These are phyloP conservation scores for Oeneis ivallda DNA, from an alignment of 2,888 invertebrate species.

Conservation along the genomic window DNA sequence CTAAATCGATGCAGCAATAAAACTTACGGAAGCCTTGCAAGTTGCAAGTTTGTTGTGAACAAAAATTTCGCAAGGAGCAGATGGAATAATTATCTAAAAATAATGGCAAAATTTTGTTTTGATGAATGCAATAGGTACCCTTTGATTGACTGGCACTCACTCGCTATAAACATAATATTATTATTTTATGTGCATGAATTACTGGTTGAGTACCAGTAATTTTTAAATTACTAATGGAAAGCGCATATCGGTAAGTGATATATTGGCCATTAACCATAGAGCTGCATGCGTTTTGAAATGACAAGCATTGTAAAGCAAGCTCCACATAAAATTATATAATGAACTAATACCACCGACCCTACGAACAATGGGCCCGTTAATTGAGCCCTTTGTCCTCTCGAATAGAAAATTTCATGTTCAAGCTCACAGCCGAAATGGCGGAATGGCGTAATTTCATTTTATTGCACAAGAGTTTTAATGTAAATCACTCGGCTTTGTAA, in stretches of 20 bases:
- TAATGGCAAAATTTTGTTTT: no score
- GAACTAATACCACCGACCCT: conserved; percentile 66
- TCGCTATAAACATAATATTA: no score
- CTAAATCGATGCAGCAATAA: background rate
- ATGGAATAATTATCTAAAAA: no score
- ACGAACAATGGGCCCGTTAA: conserved; percentile 74
- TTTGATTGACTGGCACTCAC: no score
- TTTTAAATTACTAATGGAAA: conserved; percentile 7
- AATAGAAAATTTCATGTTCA: conserved; percentile 78
- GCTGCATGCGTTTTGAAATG: conserved; percentile 34
- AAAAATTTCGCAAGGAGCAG: no score
- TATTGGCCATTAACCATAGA: conserved; percentile 36
- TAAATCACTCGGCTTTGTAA: conserved; percentile 71
- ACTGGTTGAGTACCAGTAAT: background rate
- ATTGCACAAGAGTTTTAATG: conserved; percentile 68
- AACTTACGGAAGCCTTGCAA: no score
- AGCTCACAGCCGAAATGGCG: conserved; percentile 61
- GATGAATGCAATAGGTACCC: no score
- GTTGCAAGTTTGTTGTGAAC: no score
- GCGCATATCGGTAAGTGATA: conserved; percentile 28
- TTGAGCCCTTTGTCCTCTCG: conserved; percentile 75
- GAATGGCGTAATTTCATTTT: conserved; percentile 68
- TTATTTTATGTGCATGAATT: background rate
- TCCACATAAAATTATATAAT: conserved; percentile 76
- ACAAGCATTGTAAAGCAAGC: conserved; percentile 47